Evolutionary conservation across 1,140 invertebrate species (phyloP).

Genomic region (Scaptomyza pallida): DNA sequence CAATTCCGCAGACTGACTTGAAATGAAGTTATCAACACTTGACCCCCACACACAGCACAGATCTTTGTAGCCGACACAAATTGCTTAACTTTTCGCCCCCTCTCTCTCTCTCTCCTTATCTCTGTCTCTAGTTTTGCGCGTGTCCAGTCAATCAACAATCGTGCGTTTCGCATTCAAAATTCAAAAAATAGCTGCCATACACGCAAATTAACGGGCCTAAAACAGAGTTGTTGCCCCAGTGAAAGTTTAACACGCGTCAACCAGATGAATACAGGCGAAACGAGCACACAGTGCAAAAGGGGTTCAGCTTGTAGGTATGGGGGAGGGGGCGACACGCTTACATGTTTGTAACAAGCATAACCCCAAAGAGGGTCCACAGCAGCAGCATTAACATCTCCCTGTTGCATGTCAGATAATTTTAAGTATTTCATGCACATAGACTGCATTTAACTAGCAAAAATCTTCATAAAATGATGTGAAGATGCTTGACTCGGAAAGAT

Average conservation of each 20-base stretch:
- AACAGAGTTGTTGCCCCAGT: constrained; percentile 9
- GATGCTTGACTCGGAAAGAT: no score
- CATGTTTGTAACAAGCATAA: neutral
- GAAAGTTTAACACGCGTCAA: constrained; percentile 50
- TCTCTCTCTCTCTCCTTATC: neutral
- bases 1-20: constrained; percentile 36
- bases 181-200: constrained; percentile 45
- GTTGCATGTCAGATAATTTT: no score
- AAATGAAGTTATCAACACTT: constrained; percentile 79
- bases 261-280: neutral
- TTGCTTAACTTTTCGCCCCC: neutral
- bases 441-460: no score
- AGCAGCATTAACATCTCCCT: no score
- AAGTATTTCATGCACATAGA: no score
- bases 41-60: neutral
- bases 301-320: neutral
- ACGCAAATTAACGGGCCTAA: constrained; percentile 56
- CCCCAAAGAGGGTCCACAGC: neutral
- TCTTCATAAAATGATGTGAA: no score
- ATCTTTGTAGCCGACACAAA: constrained; percentile 15
- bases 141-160: constrained; percentile 49
- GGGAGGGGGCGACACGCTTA: neutral
- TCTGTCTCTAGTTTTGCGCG: constrained; percentile 38
- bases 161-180: constrained; percentile 58
- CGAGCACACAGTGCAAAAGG: neutral